Evolutionary conservation across 2,797 vertebrate species (phyloP).

Genomic region (Trichosurus vulpecula): DNA sequence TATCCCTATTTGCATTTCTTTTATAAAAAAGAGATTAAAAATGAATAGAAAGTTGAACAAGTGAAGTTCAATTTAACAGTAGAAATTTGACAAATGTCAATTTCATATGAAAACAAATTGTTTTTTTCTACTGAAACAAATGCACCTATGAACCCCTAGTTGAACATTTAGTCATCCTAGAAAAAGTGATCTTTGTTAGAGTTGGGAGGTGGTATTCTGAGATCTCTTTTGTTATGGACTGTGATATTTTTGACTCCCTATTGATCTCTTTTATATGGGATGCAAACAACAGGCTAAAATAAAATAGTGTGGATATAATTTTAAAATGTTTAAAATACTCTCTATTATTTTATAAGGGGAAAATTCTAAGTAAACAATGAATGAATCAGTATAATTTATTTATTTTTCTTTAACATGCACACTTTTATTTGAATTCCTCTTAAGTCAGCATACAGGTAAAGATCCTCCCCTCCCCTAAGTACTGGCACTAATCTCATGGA

Average conservation of each 20-base stretch:
- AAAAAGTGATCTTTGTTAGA: not conserved
- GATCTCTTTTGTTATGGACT: not conserved
- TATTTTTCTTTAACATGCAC: not conserved
- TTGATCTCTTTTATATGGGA: not conserved
- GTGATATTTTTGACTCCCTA: not conserved
- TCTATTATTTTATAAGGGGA: not conserved
- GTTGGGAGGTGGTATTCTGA: not conserved
- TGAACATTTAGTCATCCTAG: conserved; percentile 34
- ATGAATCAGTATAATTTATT: not conserved
- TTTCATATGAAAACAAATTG: conserved; percentile 36
- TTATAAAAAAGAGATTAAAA: conserved; percentile 10
- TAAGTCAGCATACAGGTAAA: not conserved
- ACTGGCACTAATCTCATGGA: not conserved
- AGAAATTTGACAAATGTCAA: conserved; percentile 23
- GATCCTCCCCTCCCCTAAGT: not conserved
- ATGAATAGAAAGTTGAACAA: conserved; percentile 7
- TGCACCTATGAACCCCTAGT: not conserved
- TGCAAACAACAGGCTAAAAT: not conserved
- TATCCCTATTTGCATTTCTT: not conserved
- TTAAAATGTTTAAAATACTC: not conserved
- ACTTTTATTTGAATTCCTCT: not conserved
- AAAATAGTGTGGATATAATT: not conserved
- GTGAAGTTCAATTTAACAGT: not conserved
- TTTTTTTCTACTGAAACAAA: conserved; percentile 37
- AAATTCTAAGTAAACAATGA: not conserved